A percentile compares a stretch with the other conserved stretches of the same genome.
Conservation (phyloP, 1,140 invertebrate species). For the Trypoxylus dichotomus region DNA sequence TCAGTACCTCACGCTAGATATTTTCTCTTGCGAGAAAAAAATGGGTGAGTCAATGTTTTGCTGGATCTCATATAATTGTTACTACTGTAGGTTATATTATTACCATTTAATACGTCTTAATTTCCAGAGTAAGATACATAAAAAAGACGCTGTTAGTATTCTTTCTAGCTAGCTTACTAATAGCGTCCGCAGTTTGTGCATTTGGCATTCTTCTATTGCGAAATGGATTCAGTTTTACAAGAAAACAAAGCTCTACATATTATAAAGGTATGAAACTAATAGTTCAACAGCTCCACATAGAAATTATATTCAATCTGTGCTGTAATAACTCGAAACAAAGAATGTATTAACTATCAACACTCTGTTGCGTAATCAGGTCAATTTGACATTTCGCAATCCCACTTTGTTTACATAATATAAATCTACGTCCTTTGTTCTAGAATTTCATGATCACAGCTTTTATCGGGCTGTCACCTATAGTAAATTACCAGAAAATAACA, state of each 20-base stretch:
- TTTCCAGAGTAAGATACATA: conserved; percentile 31
- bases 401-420: too few relatives aligned
- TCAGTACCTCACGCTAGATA: conserved; percentile 34
- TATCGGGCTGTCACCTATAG: conserved; percentile 38
- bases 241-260: neutral
- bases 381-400: too few relatives aligned
- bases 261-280: conserved; percentile 8
- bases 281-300: too few relatives aligned
- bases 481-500: conserved; percentile 31
- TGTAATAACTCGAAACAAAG: too few relatives aligned
- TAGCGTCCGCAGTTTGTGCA: conserved; percentile 28
- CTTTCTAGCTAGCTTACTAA: conserved; percentile 29
- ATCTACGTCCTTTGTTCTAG: neutral
- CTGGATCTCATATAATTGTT: neutral
- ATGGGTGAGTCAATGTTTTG: neutral
- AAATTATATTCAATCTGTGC: too few relatives aligned
- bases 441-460: conserved; percentile 32
- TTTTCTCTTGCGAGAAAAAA: conserved; percentile 31
- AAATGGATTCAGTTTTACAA: conserved; percentile 4
- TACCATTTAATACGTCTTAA: conserved; percentile 19
- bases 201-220: conserved; percentile 22
- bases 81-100: conserved; percentile 6
- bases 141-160: conserved; percentile 35
- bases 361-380: too few relatives aligned
- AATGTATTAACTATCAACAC: too few relatives aligned